A percentile compares a stretch with the other conserved stretches of the same genome.
phyloP scores from a whole-genome alignment of 1,140 invertebrate genomes.

The Parapsyche elsis region DNA sequence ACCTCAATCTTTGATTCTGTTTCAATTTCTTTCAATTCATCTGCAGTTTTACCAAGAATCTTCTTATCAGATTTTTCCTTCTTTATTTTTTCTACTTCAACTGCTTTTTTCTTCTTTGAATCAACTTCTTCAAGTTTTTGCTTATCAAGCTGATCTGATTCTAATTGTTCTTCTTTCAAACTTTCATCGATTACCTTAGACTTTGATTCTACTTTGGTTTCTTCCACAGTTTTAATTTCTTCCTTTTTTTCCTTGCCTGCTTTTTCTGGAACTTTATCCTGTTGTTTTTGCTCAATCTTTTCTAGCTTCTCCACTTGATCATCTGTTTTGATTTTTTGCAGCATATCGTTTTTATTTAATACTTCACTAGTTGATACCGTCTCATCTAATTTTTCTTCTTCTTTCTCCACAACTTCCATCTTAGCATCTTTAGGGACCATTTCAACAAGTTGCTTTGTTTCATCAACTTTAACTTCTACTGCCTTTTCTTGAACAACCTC shows the following conservation, averaged over 20 bases:
- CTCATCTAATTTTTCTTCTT: background rate
- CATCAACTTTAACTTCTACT: slow-evolving; percentile 4
- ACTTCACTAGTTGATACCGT: background rate
- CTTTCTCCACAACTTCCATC: background rate
- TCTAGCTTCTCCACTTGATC: background rate
- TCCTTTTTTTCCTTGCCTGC: slow-evolving; percentile 38
- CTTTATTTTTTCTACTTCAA: background rate
- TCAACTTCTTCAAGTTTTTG: slow-evolving; percentile 25
- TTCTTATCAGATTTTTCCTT: background rate
- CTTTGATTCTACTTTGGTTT: background rate
- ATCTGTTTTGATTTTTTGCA: background rate
- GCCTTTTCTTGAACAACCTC: background rate
- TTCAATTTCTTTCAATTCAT: slow-evolving; percentile 52
- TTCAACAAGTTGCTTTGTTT: slow-evolving; percentile 1
- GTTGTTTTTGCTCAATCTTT: background rate
- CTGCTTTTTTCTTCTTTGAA: background rate
- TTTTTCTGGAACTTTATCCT: no score
- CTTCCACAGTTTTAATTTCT: background rate
- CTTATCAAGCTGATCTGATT: background rate
- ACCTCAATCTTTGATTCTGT: slow-evolving; percentile 36
- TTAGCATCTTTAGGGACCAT: no score
- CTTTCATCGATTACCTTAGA: background rate
- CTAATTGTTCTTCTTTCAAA: background rate
- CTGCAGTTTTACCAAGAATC: no score
- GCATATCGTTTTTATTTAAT: background rate